Percentiles rank a stretch among this genome's conserved stretches.
Conservation (phyloP, 2,113 vertebrate species). For the Pollachius pollachius region DNA sequence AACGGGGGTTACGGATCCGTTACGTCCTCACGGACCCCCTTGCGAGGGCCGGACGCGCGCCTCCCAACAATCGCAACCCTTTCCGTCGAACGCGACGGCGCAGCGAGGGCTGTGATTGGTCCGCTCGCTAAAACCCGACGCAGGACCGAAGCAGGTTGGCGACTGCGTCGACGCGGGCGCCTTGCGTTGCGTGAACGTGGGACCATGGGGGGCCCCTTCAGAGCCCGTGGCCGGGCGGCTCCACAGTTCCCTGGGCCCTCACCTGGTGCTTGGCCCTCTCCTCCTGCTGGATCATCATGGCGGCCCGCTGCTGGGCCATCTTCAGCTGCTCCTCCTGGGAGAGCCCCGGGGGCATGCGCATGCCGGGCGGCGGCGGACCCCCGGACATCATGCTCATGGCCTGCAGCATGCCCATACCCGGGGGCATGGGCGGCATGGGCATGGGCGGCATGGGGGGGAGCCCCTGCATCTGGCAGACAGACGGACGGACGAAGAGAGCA, state of each 20-base stretch:
- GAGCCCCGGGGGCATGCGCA: constrained; percentile 76
- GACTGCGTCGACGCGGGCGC: no score
- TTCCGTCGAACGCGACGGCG: no score
- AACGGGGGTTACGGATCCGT: no score
- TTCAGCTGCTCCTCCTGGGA: constrained; percentile 82
- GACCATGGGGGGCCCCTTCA: no score
- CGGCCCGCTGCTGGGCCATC: constrained; percentile 82
- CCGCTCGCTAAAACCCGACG: no score
- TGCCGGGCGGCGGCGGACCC: constrained; percentile 73
- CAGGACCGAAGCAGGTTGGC: no score
- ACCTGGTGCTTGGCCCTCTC: constrained; percentile 73
- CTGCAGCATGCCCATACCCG: constrained; percentile 81
- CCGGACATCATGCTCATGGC: constrained; percentile 80
- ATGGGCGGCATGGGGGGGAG: constrained; percentile 74
- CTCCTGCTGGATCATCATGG: constrained; percentile 83
- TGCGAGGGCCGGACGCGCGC: no score
- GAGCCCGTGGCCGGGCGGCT: no score
- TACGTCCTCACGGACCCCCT: no score
- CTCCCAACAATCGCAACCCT: no score
- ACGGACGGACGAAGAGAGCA: not conserved
- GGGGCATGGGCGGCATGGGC: constrained; percentile 79
- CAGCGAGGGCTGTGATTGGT: no score
- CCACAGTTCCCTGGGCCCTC: not conserved
- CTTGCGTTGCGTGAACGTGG: no score
- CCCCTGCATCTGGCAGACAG: constrained; percentile 43